Conservation (phyloP, 1,140 invertebrate species). For the Cherax quadricarinatus region DNA sequence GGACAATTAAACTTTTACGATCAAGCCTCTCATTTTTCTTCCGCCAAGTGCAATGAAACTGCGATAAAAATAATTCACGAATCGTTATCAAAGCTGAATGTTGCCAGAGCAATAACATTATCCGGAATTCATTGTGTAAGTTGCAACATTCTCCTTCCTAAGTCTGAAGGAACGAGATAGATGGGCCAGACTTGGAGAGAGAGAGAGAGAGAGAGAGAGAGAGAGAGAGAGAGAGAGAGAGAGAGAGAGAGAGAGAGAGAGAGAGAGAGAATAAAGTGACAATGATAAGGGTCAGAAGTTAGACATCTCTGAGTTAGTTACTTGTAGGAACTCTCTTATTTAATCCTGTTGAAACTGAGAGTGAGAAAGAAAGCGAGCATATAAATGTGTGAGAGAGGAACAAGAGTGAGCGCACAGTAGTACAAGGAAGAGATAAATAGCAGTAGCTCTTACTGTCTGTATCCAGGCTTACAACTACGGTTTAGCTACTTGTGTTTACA, state of each 20-base stretch:
- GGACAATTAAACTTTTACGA: conserved; percentile 60
- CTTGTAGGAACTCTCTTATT: too few species aligned
- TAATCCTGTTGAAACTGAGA: too few species aligned
- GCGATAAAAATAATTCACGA: conserved; percentile 60
- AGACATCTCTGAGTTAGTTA: too few species aligned
- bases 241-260: conserved; percentile 4
- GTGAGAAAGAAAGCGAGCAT: too few species aligned
- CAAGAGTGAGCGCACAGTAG: too few species aligned
- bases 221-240: not conserved
- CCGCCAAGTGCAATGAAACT: conserved; percentile 35
- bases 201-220: not conserved
- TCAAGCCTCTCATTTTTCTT: conserved; percentile 26
- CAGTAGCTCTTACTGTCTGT: too few species aligned
- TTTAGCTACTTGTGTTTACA: too few species aligned
- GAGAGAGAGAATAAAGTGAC: not conserved
- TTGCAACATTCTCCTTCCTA: conserved; percentile 32
- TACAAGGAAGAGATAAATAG: too few species aligned
- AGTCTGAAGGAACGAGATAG: not conserved
- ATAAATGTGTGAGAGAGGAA: too few species aligned
- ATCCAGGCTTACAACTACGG: too few species aligned
- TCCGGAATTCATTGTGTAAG: conserved; percentile 46
- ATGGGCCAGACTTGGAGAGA: not conserved
- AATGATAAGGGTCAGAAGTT: too few species aligned
- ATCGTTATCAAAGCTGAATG: conserved; percentile 56
- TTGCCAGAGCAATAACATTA: conserved; percentile 30